Base-by-base conservation (phyloP, 2,113 vertebrate species). In the Aegithalos caudatus region DNA sequence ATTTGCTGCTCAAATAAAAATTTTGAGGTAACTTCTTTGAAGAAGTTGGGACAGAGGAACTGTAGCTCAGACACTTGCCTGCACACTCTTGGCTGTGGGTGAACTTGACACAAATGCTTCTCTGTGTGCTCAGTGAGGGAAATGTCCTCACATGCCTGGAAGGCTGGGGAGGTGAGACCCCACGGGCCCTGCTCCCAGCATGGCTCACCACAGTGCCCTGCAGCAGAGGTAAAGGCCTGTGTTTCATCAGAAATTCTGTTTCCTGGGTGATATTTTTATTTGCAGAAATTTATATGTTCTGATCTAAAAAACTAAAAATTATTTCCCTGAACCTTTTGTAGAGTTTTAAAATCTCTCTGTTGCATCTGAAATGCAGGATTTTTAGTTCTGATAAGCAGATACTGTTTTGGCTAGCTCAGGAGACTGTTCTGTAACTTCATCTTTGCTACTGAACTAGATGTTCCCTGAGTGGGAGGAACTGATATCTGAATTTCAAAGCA, bases 401-500 rank as follows among this genome's bases (percentile, higher is more conserved):
- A 96, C 60, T 96, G 95, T 96, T 97, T 95, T 94, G 96, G 82
- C 96, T 97, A 88, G 90, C 92, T 88, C 88, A 97, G 92, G 88
- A 93, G 95, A 96, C 96, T 95, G 95, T 96, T 97, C 94, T 95
- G 92, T 78, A 97, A 97, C 95, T 97, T 97, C 95, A 90, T 95
- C 86, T 92, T 86, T 0, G 1, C 80, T 92, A 62, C 86, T 88
- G 92, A 94, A 60, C 92, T 94, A 86, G 79, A 94, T 84, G 90
- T 94, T 95, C 94, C 67, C 79, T 90, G 71, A 81, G 91, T 97
- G 94, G 95, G 96, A 93, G 95, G 96, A 95, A 92, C 82, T 88
- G 96, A 83, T 97, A 97, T 94, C 92, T 97, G 96, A 96, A 96
- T 96, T 96, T 96, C 94, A 97, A 96, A 96, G 94, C 94, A 58